Percentiles rank a stretch among this genome's conserved stretches.
These are phyloP conservation scores for Ophion costatus DNA, from an alignment of 2,888 invertebrate species.

Conservation along the genomic window DNA sequence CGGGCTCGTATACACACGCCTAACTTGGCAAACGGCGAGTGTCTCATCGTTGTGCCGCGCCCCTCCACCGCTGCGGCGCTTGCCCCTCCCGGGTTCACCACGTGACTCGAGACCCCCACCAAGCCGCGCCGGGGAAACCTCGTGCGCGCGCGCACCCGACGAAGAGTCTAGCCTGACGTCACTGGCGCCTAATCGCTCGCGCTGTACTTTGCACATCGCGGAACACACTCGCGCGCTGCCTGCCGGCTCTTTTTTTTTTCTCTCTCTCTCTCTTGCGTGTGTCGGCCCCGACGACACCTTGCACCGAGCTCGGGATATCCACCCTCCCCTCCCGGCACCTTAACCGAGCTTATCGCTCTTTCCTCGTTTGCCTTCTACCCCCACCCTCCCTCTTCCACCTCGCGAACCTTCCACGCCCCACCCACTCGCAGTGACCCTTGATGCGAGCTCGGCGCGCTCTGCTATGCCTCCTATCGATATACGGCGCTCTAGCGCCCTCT, in stretches of 20 bases:
- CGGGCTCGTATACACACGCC: constrained; percentile 6
- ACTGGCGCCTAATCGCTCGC: constrained; percentile 79
- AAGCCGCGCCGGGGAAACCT: constrained; percentile 54
- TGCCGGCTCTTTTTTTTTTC: background rate
- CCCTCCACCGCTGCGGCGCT: background rate
- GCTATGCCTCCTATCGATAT: background rate
- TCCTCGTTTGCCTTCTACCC: constrained; percentile 4
- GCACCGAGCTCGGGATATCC: background rate
- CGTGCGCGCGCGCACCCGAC: constrained; percentile 57
- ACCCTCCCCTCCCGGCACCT: background rate
- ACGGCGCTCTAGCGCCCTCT: background rate
- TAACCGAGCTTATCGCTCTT: background rate
- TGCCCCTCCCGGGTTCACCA: constrained; percentile 41
- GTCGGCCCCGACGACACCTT: background rate
- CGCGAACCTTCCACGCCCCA: constrained; percentile 30
- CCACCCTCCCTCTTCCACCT: constrained; percentile 15
- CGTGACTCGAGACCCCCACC: constrained; percentile 50
- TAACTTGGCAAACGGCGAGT: constrained; percentile 31
- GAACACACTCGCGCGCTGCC: background rate
- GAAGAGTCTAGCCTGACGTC: constrained; percentile 75
- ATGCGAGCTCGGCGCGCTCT: constrained; percentile 24
- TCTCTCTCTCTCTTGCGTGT: background rate
- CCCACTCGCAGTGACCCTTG: constrained; percentile 41
- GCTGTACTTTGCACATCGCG: constrained; percentile 70
- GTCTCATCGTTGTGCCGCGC: background rate